phyloP scores from a whole-genome alignment of 1,140 invertebrate species.

The Caerostris darwini region DNA sequence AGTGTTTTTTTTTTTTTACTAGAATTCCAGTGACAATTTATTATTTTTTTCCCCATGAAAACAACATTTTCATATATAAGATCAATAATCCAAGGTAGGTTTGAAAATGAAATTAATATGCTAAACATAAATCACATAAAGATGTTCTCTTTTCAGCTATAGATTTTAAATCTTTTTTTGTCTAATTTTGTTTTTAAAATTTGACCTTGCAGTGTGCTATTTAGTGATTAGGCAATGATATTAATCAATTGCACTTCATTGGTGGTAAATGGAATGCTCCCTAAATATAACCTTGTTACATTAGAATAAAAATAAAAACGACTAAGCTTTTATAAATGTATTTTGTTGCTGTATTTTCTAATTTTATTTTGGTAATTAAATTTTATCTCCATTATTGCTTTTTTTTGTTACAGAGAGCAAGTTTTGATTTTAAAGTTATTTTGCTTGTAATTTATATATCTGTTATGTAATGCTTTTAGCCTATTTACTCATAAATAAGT shows the following conservation, averaged over 20 bases:
- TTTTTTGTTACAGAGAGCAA: constrained; percentile 27
- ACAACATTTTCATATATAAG: not conserved
- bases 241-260: constrained; percentile 74
- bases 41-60: not conserved
- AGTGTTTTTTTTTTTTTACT: too few species aligned
- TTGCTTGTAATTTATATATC: constrained; percentile 50
- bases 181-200: not conserved
- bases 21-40: too few species aligned
- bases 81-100: not conserved
- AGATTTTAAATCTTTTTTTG: not conserved
- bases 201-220: constrained; percentile 71
- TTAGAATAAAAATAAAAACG: not conserved
- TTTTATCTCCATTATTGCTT: constrained; percentile 42
- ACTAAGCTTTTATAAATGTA: constrained; percentile 70
- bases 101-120: not conserved
- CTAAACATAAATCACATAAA: not conserved
- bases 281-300: constrained; percentile 10
- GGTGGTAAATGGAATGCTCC: constrained; percentile 71
- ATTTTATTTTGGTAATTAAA: constrained; percentile 46
- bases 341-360: constrained; percentile 59
- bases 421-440: constrained; percentile 52
- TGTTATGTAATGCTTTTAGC: too few species aligned
- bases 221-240: constrained; percentile 63
- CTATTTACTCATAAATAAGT: too few species aligned
- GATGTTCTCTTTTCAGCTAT: not conserved